These are phyloP conservation scores for Drosophila birchii DNA, from an alignment of 2,888 invertebrate genomes.

Conservation along the genomic window DNA sequence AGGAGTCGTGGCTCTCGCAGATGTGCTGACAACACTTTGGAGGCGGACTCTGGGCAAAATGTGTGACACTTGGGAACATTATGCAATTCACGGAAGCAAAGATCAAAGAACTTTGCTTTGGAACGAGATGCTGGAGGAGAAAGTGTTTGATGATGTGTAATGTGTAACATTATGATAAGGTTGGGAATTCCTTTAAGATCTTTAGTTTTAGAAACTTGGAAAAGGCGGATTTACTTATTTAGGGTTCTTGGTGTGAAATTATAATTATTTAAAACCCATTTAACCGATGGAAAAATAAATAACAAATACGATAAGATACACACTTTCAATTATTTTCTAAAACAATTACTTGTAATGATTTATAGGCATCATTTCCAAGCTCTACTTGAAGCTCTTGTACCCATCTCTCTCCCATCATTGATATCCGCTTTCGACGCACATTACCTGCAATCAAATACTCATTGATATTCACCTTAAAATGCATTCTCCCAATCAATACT, in stretches of 20 bases:
- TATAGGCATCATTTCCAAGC: neutral
- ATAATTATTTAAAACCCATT: neutral
- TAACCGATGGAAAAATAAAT: neutral
- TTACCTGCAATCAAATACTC: conserved; percentile 14
- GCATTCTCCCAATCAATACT: conserved; percentile 12
- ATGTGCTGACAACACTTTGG: conserved; percentile 25
- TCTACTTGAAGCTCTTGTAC: neutral
- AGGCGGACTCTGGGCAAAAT: conserved; percentile 15
- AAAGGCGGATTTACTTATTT: neutral
- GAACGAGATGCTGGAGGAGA: neutral
- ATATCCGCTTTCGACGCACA: conserved; percentile 4
- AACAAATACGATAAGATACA: neutral
- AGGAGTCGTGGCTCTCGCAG: conserved; percentile 11
- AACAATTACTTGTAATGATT: neutral
- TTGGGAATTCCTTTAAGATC: neutral
- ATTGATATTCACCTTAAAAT: conserved; percentile 16
- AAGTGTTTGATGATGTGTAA: neutral
- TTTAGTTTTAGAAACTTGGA: neutral
- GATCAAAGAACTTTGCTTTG: neutral
- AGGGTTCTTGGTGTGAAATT: neutral
- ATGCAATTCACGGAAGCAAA: conserved; percentile 4
- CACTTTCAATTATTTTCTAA: neutral
- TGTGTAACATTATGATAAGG: neutral
- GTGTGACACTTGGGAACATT: conserved; percentile 26
- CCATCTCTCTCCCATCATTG: neutral